These are phyloP conservation scores for Lithophane ornitopus DNA, from an alignment of 2,888 invertebrate genomes.

Conservation along the genomic window DNA sequence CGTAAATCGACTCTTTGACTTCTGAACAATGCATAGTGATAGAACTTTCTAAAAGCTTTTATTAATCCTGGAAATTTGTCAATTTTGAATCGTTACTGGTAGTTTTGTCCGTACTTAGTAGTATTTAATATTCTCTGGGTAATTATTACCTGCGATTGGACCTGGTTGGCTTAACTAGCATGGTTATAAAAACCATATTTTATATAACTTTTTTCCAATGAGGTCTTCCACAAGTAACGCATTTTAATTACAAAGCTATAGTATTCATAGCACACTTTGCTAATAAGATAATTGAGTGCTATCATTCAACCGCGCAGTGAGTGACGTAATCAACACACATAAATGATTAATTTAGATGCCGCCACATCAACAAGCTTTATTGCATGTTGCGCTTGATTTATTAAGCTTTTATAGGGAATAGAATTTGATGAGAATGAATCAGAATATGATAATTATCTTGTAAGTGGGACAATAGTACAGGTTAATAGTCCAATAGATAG, in stretches of 20 bases:
- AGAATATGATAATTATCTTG: conserved; percentile 27
- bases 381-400: conserved; percentile 20
- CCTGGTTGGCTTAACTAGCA: neutral
- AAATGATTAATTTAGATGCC: conserved; percentile 17
- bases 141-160: neutral
- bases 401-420: conserved; percentile 21
- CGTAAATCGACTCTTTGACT: neutral
- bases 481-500: conserved; percentile 31
- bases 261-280: conserved; percentile 17
- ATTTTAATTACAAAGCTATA: conserved; percentile 23
- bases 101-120: neutral
- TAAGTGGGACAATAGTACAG: conserved; percentile 29
- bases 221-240: conserved; percentile 4
- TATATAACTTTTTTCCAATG: neutral
- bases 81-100: neutral
- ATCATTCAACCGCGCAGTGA: conserved; percentile 18
- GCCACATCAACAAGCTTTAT: conserved; percentile 8
- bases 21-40: no score
- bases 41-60: neutral
- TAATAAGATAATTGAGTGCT: conserved; percentile 49
- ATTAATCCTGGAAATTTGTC: neutral
- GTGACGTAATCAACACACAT: conserved; percentile 33
- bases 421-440: conserved; percentile 33
- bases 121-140: no score
- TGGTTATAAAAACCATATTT: neutral